Percentiles rank a stretch among this genome's conserved stretches.
Evolutionary conservation across 2,113 vertebrate genomes (phyloP).

Genomic region (Xiphophorus hellerii): DNA sequence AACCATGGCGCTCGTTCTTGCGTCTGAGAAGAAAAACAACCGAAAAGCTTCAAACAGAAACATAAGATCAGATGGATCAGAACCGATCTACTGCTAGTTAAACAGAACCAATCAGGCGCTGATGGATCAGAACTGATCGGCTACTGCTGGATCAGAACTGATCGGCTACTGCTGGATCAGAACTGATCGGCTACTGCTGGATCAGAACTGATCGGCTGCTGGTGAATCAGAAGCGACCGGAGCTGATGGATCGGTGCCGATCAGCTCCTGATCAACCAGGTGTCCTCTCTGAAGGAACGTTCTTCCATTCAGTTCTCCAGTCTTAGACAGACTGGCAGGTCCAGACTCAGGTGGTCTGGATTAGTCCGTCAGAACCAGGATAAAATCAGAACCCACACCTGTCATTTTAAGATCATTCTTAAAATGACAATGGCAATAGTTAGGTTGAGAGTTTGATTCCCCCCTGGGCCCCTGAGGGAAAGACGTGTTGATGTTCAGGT

Average conservation of each 20-base stretch:
- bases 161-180: background rate
- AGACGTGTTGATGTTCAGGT: too few species aligned
- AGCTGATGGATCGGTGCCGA: background rate
- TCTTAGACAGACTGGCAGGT: background rate
- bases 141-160: too few species aligned
- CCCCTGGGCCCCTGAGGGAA: too few species aligned
- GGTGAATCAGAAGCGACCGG: too few species aligned
- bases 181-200: too few species aligned
- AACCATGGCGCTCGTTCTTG: slow-evolving; percentile 69
- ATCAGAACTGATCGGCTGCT: background rate
- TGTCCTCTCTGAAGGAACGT: background rate
- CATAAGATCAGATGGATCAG: background rate
- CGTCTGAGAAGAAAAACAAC: slow-evolving; percentile 41
- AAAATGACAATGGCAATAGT: background rate
- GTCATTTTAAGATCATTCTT: too few species aligned
- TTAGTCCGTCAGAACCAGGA: background rate
- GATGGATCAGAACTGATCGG: background rate
- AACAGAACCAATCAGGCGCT: background rate
- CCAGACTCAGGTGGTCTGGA: background rate
- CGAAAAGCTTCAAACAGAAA: background rate
- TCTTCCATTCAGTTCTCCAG: background rate
- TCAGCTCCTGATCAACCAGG: background rate
- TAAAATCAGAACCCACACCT: too few species aligned
- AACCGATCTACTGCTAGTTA: background rate
- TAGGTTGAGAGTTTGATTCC: background rate